A percentile compares a stretch with the other conserved stretches of the same genome.
These are phyloP conservation scores for Dermatemys mawii DNA, from an alignment of 2,113 vertebrate species.

Conservation along the genomic window DNA sequence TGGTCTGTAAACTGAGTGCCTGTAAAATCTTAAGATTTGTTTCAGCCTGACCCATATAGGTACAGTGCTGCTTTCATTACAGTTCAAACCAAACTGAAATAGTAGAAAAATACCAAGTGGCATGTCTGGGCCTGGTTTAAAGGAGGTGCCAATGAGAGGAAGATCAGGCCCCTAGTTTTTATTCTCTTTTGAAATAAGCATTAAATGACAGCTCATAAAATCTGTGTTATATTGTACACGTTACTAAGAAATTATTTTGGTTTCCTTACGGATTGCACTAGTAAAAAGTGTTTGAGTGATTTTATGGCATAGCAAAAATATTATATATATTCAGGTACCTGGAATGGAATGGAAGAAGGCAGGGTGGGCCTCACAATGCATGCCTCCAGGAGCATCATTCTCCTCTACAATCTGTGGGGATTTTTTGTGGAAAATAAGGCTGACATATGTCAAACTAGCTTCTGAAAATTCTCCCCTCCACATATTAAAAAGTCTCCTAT, in stretches of 20 bases:
- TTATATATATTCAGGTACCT: rapidly evolving
- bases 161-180: neutral
- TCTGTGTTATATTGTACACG: neutral
- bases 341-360: no score
- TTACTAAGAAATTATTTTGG: neutral
- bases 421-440: neutral
- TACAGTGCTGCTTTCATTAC: neutral
- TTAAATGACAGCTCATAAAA: neutral
- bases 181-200: neutral
- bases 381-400: neutral
- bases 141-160: neutral
- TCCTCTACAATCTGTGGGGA: neutral
- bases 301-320: neutral
- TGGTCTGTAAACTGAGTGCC: neutral
- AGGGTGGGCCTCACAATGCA: neutral
- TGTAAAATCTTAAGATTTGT: neutral
- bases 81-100: neutral
- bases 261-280: neutral
- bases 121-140: neutral
- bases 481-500: neutral
- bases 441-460: neutral
- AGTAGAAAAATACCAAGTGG: neutral
- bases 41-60: neutral
- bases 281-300: neutral
- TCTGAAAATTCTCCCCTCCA: neutral